These are phyloP conservation scores for Diarsia brunnea DNA, from an alignment of 2,888 invertebrate genomes.

Conservation along the genomic window DNA sequence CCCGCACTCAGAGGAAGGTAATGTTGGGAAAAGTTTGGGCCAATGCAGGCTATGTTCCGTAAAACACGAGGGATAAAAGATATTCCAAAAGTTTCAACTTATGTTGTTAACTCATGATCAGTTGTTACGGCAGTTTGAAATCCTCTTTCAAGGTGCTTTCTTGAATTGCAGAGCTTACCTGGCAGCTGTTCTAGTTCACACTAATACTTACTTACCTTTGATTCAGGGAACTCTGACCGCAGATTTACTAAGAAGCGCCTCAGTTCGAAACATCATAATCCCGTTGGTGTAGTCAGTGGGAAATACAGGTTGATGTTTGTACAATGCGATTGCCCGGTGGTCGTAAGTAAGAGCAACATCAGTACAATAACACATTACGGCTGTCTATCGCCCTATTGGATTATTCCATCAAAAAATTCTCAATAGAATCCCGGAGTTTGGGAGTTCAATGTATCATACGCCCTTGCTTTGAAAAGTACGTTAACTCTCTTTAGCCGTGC, in stretches of 20 bases:
- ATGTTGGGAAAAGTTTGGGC: slow-evolving; percentile 45
- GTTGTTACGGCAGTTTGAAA: slow-evolving; percentile 17
- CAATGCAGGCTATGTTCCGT: slow-evolving; percentile 45
- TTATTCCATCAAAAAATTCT: too few species aligned
- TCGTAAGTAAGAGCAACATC: too few species aligned
- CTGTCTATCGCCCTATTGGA: too few species aligned
- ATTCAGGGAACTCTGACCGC: not conserved
- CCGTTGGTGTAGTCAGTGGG: not conserved
- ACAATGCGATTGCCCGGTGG: too few species aligned
- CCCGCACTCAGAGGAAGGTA: slow-evolving; percentile 46
- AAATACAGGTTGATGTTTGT: slow-evolving; percentile 1
- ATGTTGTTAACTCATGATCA: slow-evolving; percentile 44
- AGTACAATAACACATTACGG: too few species aligned
- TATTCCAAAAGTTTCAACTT: slow-evolving; percentile 42
- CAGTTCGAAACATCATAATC: not conserved
- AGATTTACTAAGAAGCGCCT: not conserved
- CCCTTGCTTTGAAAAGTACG: too few species aligned
- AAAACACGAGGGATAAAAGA: slow-evolving; percentile 42
- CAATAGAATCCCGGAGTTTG: too few species aligned
- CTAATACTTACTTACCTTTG: not conserved
- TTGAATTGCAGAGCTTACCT: not conserved
- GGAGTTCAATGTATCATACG: too few species aligned
- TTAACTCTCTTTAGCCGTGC: too few species aligned
- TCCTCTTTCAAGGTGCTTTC: slow-evolving; percentile 12
- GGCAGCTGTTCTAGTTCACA: not conserved